Base-by-base conservation (phyloP, 1,140 invertebrate genomes). In the Thrips palmi region DNA sequence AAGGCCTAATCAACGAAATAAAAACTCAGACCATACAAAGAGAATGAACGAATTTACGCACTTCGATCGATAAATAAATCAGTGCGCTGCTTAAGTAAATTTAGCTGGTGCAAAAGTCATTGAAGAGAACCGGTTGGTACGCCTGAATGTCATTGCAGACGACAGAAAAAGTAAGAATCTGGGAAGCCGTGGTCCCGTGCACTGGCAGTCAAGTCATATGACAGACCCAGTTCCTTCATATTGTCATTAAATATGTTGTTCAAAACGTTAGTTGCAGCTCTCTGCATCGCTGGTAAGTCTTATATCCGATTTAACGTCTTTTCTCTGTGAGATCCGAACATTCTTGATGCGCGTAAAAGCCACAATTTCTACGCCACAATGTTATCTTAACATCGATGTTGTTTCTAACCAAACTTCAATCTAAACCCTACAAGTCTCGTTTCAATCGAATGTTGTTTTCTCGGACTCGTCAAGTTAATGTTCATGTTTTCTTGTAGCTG, bases 381-480 rank as follows among this genome's bases (percentile, higher is more conserved):
- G 7, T 12, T 27, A 27, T 8, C 24, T 12, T 12, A 12, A 12
- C 7, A 27, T 8, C 7, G 7, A 27, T 27, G 7, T 27, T 12
- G 24, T n/a, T n/a, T 27, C 24, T 27, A 27, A 27, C 24, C 24
- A 27, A 27, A 12, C 24, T 27, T 27, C 24, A 27, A 27, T 27
- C 24, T 12, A 27, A 27, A 27, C 12, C 24, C 24, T 27, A n/a
- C n/a, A n/a, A n/a, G n/a, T n/a, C n/a, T n/a, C n/a, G n/a, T n/a
- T n/a, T n/a, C n/a, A n/a, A n/a, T n/a, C n/a, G n/a, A n/a, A n/a
- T n/a, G n/a, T n/a, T n/a, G n/a, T n/a, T n/a, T n/a, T n/a, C n/a
- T n/a, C n/a, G n/a, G n/a, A n/a, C n/a, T n/a, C n/a, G n/a, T n/a
- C n/a, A n/a, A n/a, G n/a, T n/a, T n/a, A n/a, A n/a, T n/a, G n/a